Base-by-base conservation (phyloP, 2,797 vertebrate genomes). In the Mionectes olivaceus region DNA sequence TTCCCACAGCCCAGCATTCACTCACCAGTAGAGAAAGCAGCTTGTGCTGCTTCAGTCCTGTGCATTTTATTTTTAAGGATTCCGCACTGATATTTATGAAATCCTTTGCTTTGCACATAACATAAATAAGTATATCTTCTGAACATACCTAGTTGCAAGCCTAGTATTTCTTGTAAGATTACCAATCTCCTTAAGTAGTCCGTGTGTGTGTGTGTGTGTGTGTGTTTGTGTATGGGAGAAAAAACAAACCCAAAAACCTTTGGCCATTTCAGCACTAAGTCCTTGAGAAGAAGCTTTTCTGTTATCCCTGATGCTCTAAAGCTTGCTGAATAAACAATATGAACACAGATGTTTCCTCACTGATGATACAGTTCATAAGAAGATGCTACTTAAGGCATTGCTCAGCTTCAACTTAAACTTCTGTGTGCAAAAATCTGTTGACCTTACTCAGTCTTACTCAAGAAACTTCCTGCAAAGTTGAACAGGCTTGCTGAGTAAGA, bases 311-410 rank as follows among this genome's bases (percentile, higher is more conserved):
- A 73, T 95, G 57, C 79, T 83, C 70, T 76, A 59, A 93, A 93
- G 91, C 70, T 83, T 91, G 89, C 85, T 63, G 94, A 89, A 90
- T 92, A 96, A 96, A 96, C 94, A 94, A 55, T 91, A 90, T 60
- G 53, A 91, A 71, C 91, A 90, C 94, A 97, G 97, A 95, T 97
- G 95, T 95, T 96, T 97, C 93, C 96, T 89, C 0, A 0, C 71
- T 92, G 90, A 81, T 73, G 85, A 64, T 91, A 63, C 61, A 75
- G 75, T 80, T 80, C 63, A 39, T 90, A 83, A 95, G 86, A 88
- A 79, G 67, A 44, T 9, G 32, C 52, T 28, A 44, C 61, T 53
- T 17, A 81, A 93, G 52, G 52, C 75, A 35, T 79, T 94, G 77
- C 87, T 90, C 94, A 95, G 92, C 74, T 85, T 89, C 70, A 85